Base-by-base conservation (phyloP, 2,888 invertebrate species). In the Rotaria macrura region DNA sequence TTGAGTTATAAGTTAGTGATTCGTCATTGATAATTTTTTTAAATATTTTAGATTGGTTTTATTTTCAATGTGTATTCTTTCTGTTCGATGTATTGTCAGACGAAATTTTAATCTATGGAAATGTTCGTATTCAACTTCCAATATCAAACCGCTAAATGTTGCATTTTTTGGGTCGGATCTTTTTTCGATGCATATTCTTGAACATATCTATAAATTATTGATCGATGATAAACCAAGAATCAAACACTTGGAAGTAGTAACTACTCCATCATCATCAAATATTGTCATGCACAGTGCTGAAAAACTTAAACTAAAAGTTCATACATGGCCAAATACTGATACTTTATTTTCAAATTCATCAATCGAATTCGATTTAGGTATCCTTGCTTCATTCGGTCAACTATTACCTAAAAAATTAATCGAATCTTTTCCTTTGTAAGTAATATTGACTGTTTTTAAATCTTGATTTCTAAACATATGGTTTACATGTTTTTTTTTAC, bases 381-480 rank as follows among this genome's bases (percentile, higher is more conserved):
- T 97, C 84, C 95, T 97, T 49, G 96, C 95, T 2, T 96, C 97
- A 0, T 97, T 97, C 92, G 97, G 97, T 0, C 94, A 95, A 89
- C 92, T 97, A 87, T 95, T 97, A 89, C 95, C 95, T 65, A 91
- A 93, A 87, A 90, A 92, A 85, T 90, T 96, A 0, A 94, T 97
- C 52, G 91, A 93, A 17, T 92, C 93, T 87, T 96, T 96, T 91
- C 94, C 94, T 86, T 91, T 94, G 96, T 96, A 93, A 93, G 94
- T 93, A 43, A 83, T n/a, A n/a, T n/a, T n/a, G 4, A 47, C 5
- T 14, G 47, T 47, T 49, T 17, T 49, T 52, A n/a, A n/a, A n/a
- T n/a, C n/a, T n/a, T n/a, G n/a, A n/a, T n/a, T n/a, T n/a, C n/a
- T n/a, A n/a, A n/a, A n/a, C n/a, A n/a, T n/a, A n/a, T n/a, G n/a